Evolutionary conservation across 2,113 vertebrate genomes (phyloP).

Genomic region (Triplophysa tibetana): DNA sequence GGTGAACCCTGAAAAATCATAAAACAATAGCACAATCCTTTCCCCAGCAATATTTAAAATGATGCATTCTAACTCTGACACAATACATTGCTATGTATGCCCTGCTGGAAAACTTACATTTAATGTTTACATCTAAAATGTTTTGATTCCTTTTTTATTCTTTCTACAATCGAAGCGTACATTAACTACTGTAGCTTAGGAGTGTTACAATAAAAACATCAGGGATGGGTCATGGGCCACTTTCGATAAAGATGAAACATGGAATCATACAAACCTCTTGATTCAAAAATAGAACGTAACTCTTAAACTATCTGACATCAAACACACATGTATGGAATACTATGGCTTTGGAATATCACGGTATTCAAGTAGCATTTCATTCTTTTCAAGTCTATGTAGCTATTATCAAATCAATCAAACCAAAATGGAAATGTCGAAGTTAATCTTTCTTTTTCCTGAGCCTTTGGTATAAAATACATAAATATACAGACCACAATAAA

Average conservation of each 20-base stretch:
- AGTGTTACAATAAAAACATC: not conserved
- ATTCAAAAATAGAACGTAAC: too few species aligned
- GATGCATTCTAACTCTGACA: not conserved
- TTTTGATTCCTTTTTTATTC: too few species aligned
- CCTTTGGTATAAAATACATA: not conserved
- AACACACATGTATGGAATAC: not conserved
- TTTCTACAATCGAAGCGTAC: not conserved
- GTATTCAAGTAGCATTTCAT: not conserved
- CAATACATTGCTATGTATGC: not conserved
- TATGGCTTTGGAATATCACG: not conserved
- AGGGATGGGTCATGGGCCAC: not conserved
- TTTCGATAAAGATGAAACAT: not conserved
- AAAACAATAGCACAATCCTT: not conserved
- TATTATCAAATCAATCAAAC: not conserved
- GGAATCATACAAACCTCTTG: too few species aligned
- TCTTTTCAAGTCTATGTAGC: not conserved
- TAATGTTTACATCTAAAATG: too few species aligned
- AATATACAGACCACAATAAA: not conserved
- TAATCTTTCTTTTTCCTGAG: not conserved
- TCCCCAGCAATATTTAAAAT: not conserved
- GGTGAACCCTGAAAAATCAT: conserved; percentile 9
- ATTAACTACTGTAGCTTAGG: not conserved
- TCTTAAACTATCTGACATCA: too few species aligned
- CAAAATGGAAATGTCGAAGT: not conserved
- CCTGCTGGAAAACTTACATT: too few species aligned